Conservation (phyloP, 2,888 invertebrate species). For the Noctua comes region DNA sequence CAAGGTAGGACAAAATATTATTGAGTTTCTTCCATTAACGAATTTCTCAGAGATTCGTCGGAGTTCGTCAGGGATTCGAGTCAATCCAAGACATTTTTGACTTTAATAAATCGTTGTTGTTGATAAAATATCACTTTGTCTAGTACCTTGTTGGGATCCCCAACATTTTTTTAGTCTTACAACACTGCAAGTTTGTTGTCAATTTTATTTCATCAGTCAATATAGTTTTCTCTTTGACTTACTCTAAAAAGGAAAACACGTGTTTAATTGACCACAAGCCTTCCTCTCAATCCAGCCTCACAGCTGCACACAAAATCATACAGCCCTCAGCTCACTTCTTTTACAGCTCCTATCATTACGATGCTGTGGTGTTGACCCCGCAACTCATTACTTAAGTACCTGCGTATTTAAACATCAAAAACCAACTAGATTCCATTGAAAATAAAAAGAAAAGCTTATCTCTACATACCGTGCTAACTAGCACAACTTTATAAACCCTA, state of each 20-base stretch:
- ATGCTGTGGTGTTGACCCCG: not conserved
- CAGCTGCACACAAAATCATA: not conserved
- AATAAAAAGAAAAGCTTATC: not conserved
- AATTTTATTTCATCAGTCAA: not conserved
- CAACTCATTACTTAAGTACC: not conserved
- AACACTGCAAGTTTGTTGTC: not conserved
- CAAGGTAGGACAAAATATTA: not conserved
- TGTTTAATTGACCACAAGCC: too few relatives aligned
- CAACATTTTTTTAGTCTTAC: not conserved
- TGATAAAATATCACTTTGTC: not conserved
- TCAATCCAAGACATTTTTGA: not conserved
- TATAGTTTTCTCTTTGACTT: not conserved
- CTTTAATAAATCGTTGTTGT: not conserved
- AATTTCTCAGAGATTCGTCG: not conserved
- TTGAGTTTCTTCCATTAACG: not conserved
- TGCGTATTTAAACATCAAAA: not conserved
- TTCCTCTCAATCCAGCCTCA: not conserved
- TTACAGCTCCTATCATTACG: not conserved
- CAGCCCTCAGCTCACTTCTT: not conserved
- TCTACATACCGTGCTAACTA: not conserved
- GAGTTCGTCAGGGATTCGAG: too few relatives aligned
- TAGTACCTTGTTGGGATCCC: not conserved
- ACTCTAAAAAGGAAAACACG: not conserved
- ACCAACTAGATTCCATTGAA: not conserved
- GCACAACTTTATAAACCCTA: conserved; percentile 4